Evolutionary conservation across 2,113 vertebrate genomes (phyloP), one percentile per base, ranked within the genome.

Genomic region (Pheucticus melanocephalus): DNA sequence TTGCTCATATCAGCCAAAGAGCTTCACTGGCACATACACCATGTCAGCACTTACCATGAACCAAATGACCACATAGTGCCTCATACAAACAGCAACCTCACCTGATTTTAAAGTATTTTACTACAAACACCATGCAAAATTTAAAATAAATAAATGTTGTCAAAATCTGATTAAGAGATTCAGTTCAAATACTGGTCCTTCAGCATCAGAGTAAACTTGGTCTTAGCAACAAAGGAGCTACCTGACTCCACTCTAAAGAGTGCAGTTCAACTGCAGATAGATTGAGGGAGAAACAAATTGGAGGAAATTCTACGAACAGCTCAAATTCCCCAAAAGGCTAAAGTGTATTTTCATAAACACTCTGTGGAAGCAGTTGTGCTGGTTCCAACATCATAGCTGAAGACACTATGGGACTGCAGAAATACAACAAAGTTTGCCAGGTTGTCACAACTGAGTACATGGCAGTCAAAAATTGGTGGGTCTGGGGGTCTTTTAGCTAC

Each of bases 21-120:
- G 37, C 22, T n/a, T 57, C 20, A 72, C 2, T 39, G 20, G 8
- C 57, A 15, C 1, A 3, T 15, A 44, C 1, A 2, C 44, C 33
- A 27, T 9, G 19, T 56, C 40, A n/a, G 33, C 22, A 45, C 18
- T 61, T 20, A 37, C 1, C 44, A 30, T 1, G 8, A 79, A 61
- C 33, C 40, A 72, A 59, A 10, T 4, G 51, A 91, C n/a, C 47
- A 66, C 6, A 33, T 0, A 44, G 3, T 23, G 23, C 61, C 39
- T 59, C 47, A 57, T 7, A 70, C 15, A 65, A 96, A 45, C 42
- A 81, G 70, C 64, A 33, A 31, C 5, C 25, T 66, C 51, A 76
- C 4, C 47, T 18, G 13, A 63, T 35, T 47, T 50, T 42, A 44
- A 60, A 84, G 53, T 19, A 69, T 14, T 50, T 59, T 39, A 60